phyloP scores from a whole-genome alignment of 2,113 vertebrate species.

The Acrocephalus arundinaceus region DNA sequence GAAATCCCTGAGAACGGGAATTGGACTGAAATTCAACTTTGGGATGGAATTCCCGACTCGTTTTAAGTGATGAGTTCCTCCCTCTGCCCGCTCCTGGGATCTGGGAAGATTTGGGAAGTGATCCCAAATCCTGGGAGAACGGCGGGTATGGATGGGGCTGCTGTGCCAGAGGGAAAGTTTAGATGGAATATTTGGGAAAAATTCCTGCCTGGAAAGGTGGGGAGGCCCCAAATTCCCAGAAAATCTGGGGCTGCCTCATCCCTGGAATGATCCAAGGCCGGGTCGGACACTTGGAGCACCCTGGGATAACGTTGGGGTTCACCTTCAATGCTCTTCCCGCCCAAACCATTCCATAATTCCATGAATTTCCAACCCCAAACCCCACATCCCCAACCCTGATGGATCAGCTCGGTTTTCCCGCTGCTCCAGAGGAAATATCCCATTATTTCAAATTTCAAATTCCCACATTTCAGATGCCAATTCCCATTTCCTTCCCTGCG shows the following conservation, averaged over 20 bases:
- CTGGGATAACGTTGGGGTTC: no score
- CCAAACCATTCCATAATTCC: neutral
- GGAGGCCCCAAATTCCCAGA: neutral
- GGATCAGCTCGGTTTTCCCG: neutral
- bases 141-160: neutral
- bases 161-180: neutral
- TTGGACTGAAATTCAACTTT: neutral
- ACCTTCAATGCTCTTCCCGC: neutral
- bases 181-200: neutral
- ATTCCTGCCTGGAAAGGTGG: neutral
- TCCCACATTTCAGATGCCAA: neutral
- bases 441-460: no score
- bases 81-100: neutral
- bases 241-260: neutral
- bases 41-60: neutral
- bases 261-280: neutral
- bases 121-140: neutral
- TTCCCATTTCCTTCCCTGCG: neutral
- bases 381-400: neutral
- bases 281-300: neutral
- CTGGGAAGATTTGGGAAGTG: neutral
- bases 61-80: neutral
- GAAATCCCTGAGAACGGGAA: neutral
- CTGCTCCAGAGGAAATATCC: neutral
- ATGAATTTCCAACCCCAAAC: neutral